Evolutionary conservation across 2,797 vertebrate species (phyloP).

Genomic region (Enteromius trimaculatus): DNA sequence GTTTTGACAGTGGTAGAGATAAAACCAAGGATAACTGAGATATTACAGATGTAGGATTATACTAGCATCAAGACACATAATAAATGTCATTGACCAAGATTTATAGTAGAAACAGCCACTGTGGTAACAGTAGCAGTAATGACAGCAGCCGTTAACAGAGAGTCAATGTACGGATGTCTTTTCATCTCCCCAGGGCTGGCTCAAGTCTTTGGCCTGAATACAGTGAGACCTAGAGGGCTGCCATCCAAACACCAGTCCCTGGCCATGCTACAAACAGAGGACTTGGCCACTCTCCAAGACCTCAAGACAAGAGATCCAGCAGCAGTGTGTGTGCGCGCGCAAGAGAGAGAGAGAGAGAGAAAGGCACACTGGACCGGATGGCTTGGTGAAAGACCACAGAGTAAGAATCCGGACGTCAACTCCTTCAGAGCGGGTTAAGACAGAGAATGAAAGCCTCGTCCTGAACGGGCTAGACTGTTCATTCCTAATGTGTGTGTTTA

Average conservation of each 20-base stretch:
- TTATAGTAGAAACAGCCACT: neutral
- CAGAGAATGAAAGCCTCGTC: neutral
- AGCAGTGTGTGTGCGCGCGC: conserved; percentile 22
- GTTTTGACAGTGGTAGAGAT: neutral
- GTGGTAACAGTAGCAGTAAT: conserved; percentile 9
- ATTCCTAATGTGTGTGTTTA: conserved; percentile 12
- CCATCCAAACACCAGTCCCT: conserved; percentile 57
- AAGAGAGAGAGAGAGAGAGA: neutral
- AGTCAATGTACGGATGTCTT: conserved; percentile 27
- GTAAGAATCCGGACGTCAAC: conserved; percentile 33
- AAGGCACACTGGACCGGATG: conserved; percentile 48
- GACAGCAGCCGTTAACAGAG: conserved; percentile 29
- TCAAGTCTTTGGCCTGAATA: conserved; percentile 48
- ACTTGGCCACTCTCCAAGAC: conserved; percentile 35
- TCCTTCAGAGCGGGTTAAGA: conserved; percentile 27
- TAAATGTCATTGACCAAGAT: neutral
- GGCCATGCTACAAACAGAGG: conserved; percentile 54
- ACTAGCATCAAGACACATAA: neutral
- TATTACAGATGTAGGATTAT: neutral
- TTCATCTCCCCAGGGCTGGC: conserved; percentile 47
- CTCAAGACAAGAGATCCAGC: conserved; percentile 40
- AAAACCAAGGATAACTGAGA: neutral
- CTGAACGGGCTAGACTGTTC: conserved; percentile 11
- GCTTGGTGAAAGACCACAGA: conserved; percentile 51
- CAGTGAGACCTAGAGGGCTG: conserved; percentile 50